Evolutionary conservation across 2,888 invertebrate genomes (phyloP).

Genomic region (Scotopteryx bipunctaria): DNA sequence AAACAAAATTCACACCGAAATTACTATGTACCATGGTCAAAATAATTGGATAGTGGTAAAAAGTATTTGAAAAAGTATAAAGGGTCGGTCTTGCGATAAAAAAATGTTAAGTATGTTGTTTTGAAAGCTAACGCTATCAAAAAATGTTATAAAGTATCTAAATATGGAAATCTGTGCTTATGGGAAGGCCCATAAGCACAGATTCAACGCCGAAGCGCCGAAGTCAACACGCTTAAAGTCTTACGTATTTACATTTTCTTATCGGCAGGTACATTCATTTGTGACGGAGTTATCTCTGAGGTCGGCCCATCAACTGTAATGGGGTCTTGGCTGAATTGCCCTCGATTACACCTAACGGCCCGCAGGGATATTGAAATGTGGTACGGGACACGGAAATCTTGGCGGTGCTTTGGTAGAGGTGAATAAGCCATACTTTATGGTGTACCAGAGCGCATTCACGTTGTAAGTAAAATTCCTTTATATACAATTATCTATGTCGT

Average conservation of each 20-base stretch:
- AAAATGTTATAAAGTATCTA: no score
- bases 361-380: conserved; percentile 65
- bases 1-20: no score
- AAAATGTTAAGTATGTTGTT: no score
- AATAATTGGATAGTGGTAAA: no score
- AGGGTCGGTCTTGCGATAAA: no score
- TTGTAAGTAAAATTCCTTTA: no score
- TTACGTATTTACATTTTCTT: conserved; percentile 55
- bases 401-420: conserved; percentile 9
- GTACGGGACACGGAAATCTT: conserved; percentile 18
- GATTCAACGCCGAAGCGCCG: conserved; percentile 7
- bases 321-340: conserved; percentile 68
- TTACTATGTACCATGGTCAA: no score
- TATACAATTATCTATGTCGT: no score
- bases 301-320: conserved; percentile 70
- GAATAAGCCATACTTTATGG: background rate
- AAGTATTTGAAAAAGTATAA: no score
- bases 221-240: conserved; percentile 33
- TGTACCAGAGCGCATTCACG: background rate
- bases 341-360: conserved; percentile 71
- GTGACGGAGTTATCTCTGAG: conserved; percentile 49
- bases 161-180: no score
- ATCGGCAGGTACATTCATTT: conserved; percentile 62
- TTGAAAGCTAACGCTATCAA: no score
- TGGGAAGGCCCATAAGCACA: conserved; percentile 1